These are phyloP conservation scores for Orchestes rusci DNA, from an alignment of 2,888 invertebrate genomes.

Conservation along the genomic window DNA sequence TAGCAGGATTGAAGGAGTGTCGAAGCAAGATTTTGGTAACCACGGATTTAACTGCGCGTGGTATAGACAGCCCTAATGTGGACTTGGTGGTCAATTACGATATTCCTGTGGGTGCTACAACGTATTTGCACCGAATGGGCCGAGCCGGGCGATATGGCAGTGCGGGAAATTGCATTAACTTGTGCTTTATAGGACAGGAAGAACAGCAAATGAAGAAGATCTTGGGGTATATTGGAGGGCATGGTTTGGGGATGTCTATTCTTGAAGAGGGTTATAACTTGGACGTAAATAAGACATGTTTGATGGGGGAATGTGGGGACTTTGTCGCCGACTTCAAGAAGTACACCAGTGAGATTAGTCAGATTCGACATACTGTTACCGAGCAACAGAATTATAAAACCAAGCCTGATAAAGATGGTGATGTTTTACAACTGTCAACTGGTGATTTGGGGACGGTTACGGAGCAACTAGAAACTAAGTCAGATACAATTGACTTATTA, in stretches of 20 bases:
- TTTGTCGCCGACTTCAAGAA: slow-evolving; percentile 11
- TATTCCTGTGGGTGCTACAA: slow-evolving; percentile 68
- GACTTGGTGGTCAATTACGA: slow-evolving; percentile 93
- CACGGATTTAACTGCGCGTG: slow-evolving; percentile 87
- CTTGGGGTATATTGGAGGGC: slow-evolving; percentile 51
- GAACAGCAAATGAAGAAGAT: slow-evolving; percentile 50
- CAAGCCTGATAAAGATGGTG: background rate
- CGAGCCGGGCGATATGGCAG: slow-evolving; percentile 92
- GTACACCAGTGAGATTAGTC: slow-evolving; percentile 12
- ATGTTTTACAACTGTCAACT: background rate
- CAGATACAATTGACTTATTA: slow-evolving; percentile 2
- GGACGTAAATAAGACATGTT: slow-evolving; percentile 1
- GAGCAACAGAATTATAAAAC: slow-evolving; percentile 1
- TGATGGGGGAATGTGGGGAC: slow-evolving; percentile 12
- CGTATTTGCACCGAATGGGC: slow-evolving; percentile 92
- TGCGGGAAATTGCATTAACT: slow-evolving; percentile 70
- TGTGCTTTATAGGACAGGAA: slow-evolving; percentile 63
- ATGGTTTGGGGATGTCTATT: slow-evolving; percentile 46
- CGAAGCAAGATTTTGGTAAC: slow-evolving; percentile 80
- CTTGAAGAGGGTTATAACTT: slow-evolving; percentile 31
- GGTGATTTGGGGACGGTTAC: background rate
- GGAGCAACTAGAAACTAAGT: background rate
- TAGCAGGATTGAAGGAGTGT: slow-evolving; percentile 71
- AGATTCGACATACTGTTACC: slow-evolving; percentile 7
- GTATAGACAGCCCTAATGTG: slow-evolving; percentile 89